Percentiles rank a stretch among this genome's conserved stretches.
These are phyloP conservation scores for Lota lota DNA, from an alignment of 2,113 vertebrate species.

Conservation along the genomic window DNA sequence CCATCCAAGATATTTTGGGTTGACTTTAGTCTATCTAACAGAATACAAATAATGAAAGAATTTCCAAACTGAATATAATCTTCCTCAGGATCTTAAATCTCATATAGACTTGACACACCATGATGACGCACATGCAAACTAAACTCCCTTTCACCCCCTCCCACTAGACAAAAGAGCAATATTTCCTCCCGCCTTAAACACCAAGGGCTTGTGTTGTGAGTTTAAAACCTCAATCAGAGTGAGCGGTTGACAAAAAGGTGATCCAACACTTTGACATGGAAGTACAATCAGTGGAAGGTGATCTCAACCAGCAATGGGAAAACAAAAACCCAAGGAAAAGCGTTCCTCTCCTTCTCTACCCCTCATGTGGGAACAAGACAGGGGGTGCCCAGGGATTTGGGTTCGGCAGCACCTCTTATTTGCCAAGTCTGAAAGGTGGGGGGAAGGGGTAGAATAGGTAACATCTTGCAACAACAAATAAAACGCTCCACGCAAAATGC, in stretches of 20 bases:
- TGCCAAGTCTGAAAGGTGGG: conserved; percentile 60
- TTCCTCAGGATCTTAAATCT: too few relatives aligned
- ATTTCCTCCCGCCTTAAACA: not conserved
- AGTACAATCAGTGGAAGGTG: conserved; percentile 38
- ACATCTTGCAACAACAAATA: conserved; percentile 65
- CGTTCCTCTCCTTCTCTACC: conserved; percentile 35
- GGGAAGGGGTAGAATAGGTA: conserved; percentile 55
- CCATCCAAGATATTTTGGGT: too few relatives aligned
- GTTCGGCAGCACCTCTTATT: conserved; percentile 57
- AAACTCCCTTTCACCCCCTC: too few relatives aligned
- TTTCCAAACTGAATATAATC: too few relatives aligned
- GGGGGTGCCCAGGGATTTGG: conserved; percentile 60
- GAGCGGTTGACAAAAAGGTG: conserved; percentile 36
- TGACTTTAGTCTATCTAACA: too few relatives aligned
- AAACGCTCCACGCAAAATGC: conserved; percentile 44
- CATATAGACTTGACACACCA: too few relatives aligned
- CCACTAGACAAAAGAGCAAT: too few relatives aligned
- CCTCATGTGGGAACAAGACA: conserved; percentile 48
- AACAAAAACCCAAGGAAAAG: conserved; percentile 24
- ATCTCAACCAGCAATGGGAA: conserved; percentile 33
- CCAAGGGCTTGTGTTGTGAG: conserved; percentile 13
- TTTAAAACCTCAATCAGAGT: conserved; percentile 21
- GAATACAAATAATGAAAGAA: too few relatives aligned
- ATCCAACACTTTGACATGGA: conserved; percentile 44
- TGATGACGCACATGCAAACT: too few relatives aligned